phyloP scores from a whole-genome alignment of 2,888 invertebrate genomes.

The Lathronympha strigana region DNA sequence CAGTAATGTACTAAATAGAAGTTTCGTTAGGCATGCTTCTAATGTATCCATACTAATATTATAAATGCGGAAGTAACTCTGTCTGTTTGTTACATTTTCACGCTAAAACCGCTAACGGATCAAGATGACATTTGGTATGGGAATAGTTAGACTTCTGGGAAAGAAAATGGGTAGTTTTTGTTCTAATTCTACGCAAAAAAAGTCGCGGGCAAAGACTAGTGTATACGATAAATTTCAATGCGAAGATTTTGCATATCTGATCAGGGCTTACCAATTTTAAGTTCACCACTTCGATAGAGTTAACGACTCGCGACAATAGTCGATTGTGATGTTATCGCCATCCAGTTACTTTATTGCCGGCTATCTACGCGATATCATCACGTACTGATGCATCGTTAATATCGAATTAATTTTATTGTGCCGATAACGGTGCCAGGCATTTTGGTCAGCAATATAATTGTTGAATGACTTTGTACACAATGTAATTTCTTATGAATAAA shows the following conservation, averaged over 20 bases:
- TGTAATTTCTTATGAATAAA: neutral
- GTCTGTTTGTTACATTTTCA: no score
- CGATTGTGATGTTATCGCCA: conserved; percentile 54
- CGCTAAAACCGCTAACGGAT: no score
- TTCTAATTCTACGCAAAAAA: no score
- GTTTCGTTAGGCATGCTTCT: neutral
- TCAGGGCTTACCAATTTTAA: conserved; percentile 34
- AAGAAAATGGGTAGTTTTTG: no score
- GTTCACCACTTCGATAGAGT: conserved; percentile 44
- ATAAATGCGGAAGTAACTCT: no score
- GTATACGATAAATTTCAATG: conserved; percentile 14
- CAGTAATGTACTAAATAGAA: neutral
- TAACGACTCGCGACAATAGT: conserved; percentile 59
- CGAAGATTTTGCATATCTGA: conserved; percentile 22
- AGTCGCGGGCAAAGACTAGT: no score
- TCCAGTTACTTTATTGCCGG: conserved; percentile 54
- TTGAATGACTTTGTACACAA: neutral
- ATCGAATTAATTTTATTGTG: conserved; percentile 58
- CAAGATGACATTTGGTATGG: no score
- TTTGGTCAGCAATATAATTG: conserved; percentile 7
- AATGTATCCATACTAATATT: no score
- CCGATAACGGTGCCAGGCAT: conserved; percentile 59
- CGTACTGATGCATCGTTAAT: conserved; percentile 54
- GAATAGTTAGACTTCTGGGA: no score
- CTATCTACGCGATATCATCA: conserved; percentile 54